Evolutionary conservation across 1,140 invertebrate species (phyloP), one percentile per base, ranked within the genome.

Genomic region (Hypsibius dujardini): DNA sequence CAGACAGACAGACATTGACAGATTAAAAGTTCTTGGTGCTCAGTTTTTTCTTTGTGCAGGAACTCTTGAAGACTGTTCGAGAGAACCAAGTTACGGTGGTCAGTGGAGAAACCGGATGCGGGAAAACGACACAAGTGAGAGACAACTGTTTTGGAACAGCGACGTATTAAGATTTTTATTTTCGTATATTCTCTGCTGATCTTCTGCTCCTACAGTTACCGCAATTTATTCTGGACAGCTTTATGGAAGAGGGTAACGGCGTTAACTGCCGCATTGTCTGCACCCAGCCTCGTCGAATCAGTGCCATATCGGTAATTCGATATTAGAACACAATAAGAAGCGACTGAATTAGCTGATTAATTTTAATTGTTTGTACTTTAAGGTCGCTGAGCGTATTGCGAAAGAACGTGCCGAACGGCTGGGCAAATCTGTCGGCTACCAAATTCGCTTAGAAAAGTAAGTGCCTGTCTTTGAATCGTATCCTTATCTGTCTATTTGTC

Each of bases 211-310:
- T 28, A 28, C 28, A 91, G 81, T 85, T 95, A 42, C 90, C 92
- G 1, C 92, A 96, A 79, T 95, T 87, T 76, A 87, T 96, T 74
- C 77, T 95, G 15, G 90, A 95, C 78, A 82, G 88, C 75, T 91
- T 84, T 76, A 86, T 94, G 47, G 74, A 79, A 47, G 78, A 81
- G 3, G 82, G 83, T 0, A 81, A 82, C 72, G 93, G 87, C 2
- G 90, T 88, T 0, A 76, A 84, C 50, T 89, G 89, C 74, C 86
- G 85, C 77, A 88, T 96, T 74, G 78, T 93, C 67, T 90, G 93
- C 72, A 95, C 92, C 1, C 92, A 96, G 80, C 95, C 94, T 0
- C 82, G 94, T 72, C 83, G 93, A 72, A 93, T 97, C 72, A 90
- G 89, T 71, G 92, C 94, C 1, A 90, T 94, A 59, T 87, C 91